phyloP scores from a whole-genome alignment of 2,888 invertebrate genomes.

The Nyleta sp. region DNA sequence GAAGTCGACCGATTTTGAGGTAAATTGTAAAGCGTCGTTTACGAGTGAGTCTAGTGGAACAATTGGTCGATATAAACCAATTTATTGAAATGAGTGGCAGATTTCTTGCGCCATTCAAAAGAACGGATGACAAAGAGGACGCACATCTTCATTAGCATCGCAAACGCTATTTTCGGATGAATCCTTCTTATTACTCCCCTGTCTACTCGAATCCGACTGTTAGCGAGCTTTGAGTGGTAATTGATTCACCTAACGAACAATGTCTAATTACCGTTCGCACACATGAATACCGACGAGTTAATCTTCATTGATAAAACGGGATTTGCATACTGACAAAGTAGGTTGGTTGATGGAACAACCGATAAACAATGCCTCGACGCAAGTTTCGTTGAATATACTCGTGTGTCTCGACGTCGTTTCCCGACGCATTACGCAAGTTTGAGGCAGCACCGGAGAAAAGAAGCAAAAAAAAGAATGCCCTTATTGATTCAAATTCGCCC shows the following conservation, averaged over 20 bases:
- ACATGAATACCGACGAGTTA: slow-evolving; percentile 58
- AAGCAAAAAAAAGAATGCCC: too few relatives aligned
- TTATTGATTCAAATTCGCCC: too few relatives aligned
- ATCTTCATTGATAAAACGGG: slow-evolving; percentile 52
- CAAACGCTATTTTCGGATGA: slow-evolving; percentile 54
- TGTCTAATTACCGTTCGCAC: slow-evolving; percentile 62
- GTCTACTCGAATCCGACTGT: slow-evolving; percentile 57
- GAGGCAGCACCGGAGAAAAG: too few relatives aligned
- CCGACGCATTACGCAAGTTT: too few relatives aligned
- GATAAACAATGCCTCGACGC: slow-evolving; percentile 24
- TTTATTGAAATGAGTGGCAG: slow-evolving; percentile 27
- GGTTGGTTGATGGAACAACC: background rate
- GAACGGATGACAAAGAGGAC: slow-evolving; percentile 36
- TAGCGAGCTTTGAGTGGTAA: slow-evolving; percentile 57
- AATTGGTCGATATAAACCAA: slow-evolving; percentile 31
- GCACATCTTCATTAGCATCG: slow-evolving; percentile 57
- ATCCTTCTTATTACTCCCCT: slow-evolving; percentile 58
- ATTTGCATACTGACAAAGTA: slow-evolving; percentile 38
- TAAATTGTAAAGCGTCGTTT: too few relatives aligned
- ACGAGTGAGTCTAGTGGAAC: too few relatives aligned
- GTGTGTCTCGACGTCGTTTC: too few relatives aligned
- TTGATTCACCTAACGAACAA: slow-evolving; percentile 63
- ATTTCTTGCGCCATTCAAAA: slow-evolving; percentile 43
- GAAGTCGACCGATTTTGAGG: too few relatives aligned
- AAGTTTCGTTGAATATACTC: background rate